A percentile compares a stretch with the other conserved stretches of the same genome.
Conservation (phyloP, 1,140 invertebrate genomes). For the Orchestia grillus region DNA sequence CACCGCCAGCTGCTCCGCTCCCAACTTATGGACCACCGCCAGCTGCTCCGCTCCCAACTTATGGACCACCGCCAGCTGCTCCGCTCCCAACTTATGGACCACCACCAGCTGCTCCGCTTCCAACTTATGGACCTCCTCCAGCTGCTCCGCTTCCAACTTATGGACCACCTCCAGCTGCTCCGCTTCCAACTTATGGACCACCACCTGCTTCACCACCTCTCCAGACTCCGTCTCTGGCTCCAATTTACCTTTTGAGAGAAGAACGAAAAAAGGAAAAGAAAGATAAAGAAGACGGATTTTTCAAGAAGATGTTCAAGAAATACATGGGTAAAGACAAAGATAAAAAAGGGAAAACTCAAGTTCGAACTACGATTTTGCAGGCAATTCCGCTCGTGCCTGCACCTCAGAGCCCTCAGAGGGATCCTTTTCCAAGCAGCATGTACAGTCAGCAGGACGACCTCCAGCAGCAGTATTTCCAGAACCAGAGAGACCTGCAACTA, state of each 20-base stretch:
- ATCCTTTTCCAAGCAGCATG: background rate
- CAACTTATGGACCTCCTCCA: slow-evolving; percentile 7
- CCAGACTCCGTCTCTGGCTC: background rate
- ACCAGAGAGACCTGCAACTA: background rate
- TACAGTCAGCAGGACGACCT: slow-evolving; percentile 9
- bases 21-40: slow-evolving; percentile 5
- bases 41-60: background rate
- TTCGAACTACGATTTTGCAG: slow-evolving; percentile 16
- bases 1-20: background rate
- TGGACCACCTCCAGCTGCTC: background rate
- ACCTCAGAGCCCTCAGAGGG: background rate
- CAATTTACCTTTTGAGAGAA: background rate
- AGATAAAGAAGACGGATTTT: background rate
- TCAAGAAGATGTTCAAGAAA: slow-evolving; percentile 25
- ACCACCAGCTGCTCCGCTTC: background rate
- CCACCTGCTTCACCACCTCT: background rate
- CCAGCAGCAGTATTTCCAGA: background rate
- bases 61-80: slow-evolving; percentile 39
- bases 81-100: background rate
- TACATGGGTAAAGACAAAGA: slow-evolving; percentile 34
- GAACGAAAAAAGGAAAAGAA: background rate
- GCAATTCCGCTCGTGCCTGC: slow-evolving; percentile 26
- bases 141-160: background rate
- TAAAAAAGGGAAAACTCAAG: slow-evolving; percentile 21
- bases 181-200: background rate